Base-by-base conservation (phyloP, 2,797 vertebrate species). In the Myoxocephalus aenaeus region DNA sequence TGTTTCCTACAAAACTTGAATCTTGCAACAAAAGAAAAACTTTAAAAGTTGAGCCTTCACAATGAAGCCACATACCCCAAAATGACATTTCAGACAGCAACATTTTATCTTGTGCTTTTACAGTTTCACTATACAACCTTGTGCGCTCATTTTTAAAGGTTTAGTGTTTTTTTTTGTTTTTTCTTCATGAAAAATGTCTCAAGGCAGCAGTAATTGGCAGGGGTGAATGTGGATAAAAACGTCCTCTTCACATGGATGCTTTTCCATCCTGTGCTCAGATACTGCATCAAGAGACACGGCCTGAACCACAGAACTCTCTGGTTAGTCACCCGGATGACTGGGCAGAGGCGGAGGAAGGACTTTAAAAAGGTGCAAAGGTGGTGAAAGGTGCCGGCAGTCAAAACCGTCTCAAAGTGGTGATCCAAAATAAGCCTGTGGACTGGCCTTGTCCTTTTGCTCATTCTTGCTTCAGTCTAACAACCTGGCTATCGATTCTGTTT, bases 221-320 rank as follows among this genome's bases (percentile, higher is more conserved):
- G 75, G 72, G 76, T 65, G 67, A 74, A 61, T 70, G 68, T 66
- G 77, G 78, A 88, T 85, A 74, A 84, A 88, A 86, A 80, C 25
- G 14, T 83, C 82, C 70, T 91, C 68, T 82, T 75, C 88, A 90
- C 85, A 84, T 81, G 89, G 80, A 83, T 75, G 77, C 78, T 65
- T 86, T 74, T 70, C 79, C 85, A 79, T 89, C 34, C 77, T 62
- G 81, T 84, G 87, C 70, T 90, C 84, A 77, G 64, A 77, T 68
- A 67, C 74, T 89, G 78, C 80, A 91, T 87, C 85, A 75, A 80
- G 73, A 87, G 73, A 87, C 51, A 17, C 4, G 58, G 66, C 73
- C 78, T 32, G 63, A 70, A 85, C 70, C 79, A 65, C 65, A 56
- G 73, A 36, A 74, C 13, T 54, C 54, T 15, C 72, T 66, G 88